These are phyloP conservation scores for Achlya flavicornis DNA, from an alignment of 2,888 invertebrate genomes.

Conservation along the genomic window DNA sequence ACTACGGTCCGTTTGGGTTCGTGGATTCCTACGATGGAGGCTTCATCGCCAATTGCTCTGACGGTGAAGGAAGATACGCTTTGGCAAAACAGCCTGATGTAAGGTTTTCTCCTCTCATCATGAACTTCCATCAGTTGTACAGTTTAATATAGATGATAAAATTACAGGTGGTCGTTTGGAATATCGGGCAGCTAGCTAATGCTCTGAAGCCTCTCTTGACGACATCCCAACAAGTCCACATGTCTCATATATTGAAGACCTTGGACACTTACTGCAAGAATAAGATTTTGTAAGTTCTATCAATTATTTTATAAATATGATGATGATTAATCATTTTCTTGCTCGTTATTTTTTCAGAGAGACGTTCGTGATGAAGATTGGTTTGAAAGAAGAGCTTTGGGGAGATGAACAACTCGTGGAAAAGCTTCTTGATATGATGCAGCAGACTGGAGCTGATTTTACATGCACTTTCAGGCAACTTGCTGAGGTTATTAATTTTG, in stretches of 20 bases:
- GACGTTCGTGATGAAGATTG: slow-evolving; percentile 82
- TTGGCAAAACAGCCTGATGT: slow-evolving; percentile 85
- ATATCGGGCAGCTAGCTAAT: slow-evolving; percentile 84
- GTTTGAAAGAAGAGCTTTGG: slow-evolving; percentile 74
- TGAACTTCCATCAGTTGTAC: not conserved
- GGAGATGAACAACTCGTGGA: slow-evolving; percentile 78
- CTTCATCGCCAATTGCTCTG: slow-evolving; percentile 86
- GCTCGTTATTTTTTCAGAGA: slow-evolving; percentile 46
- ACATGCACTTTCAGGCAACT: slow-evolving; percentile 85
- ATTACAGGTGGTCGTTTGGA: slow-evolving; percentile 84
- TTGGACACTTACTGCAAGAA: slow-evolving; percentile 77
- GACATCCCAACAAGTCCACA: slow-evolving; percentile 71
- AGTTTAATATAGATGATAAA: not conserved
- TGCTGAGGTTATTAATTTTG: slow-evolving; percentile 62
- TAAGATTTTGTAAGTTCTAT: slow-evolving; percentile 68
- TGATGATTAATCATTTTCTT: not conserved
- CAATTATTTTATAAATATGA: too few species aligned
- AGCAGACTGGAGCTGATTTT: slow-evolving; percentile 86
- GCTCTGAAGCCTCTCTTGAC: slow-evolving; percentile 80
- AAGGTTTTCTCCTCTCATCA: slow-evolving; percentile 26
- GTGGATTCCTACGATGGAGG: slow-evolving; percentile 86
- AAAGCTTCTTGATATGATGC: slow-evolving; percentile 85
- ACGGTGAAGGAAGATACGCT: slow-evolving; percentile 85
- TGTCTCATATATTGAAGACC: slow-evolving; percentile 73
- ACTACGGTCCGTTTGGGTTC: slow-evolving; percentile 88